Evolutionary conservation across 2,113 vertebrate genomes (phyloP).

Genomic region (Gavia stellata): DNA sequence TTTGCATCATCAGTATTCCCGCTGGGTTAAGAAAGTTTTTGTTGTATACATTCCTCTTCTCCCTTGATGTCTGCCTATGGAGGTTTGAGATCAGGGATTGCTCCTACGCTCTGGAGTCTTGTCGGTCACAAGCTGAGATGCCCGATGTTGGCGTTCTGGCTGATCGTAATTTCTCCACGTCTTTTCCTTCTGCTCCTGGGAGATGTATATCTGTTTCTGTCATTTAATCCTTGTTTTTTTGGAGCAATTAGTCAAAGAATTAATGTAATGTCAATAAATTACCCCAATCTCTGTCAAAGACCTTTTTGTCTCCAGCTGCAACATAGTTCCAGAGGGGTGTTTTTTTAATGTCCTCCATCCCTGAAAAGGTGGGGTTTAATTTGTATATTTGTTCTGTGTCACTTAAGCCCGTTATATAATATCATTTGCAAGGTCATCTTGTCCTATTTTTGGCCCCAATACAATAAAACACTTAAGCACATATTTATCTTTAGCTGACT

Average conservation of each 20-base stretch:
- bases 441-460: background rate
- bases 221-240: constrained; percentile 22
- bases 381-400: background rate
- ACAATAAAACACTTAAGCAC: background rate
- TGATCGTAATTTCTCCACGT: constrained; percentile 32
- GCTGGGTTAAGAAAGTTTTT: background rate
- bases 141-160: constrained; percentile 17
- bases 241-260: constrained; percentile 38
- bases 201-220: constrained; percentile 53
- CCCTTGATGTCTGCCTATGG: background rate
- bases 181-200: background rate
- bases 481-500: background rate
- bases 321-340: background rate
- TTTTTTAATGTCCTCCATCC: background rate
- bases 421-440: background rate
- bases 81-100: background rate
- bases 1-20: background rate
- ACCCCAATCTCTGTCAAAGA: background rate
- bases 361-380: background rate
- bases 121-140: constrained; percentile 36
- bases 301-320: background rate
- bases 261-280: constrained; percentile 35
- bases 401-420: background rate
- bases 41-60: background rate
- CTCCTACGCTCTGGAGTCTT: background rate